phyloP scores from a whole-genome alignment of 2,888 invertebrate genomes.

The Drosophila tripunctata region DNA sequence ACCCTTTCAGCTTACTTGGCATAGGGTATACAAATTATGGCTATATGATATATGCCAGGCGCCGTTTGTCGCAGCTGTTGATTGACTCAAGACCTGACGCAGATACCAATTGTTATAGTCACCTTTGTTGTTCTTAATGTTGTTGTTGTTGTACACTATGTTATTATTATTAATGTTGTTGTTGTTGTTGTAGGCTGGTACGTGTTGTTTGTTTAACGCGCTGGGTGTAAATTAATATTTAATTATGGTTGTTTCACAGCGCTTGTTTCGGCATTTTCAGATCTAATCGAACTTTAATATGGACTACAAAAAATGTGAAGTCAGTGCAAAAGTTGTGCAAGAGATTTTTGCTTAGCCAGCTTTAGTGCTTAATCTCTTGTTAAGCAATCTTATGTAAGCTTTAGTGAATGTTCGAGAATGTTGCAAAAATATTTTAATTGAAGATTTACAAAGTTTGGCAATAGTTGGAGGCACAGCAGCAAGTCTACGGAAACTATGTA shows the following conservation, averaged over 20 bases:
- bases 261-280: slow-evolving; percentile 50
- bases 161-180: slow-evolving; percentile 26
- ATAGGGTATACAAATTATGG: slow-evolving; percentile 56
- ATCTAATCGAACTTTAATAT: slow-evolving; percentile 68
- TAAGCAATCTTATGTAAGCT: slow-evolving; percentile 45
- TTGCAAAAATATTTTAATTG: neutral
- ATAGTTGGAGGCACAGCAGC: too few species aligned
- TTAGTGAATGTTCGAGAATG: neutral
- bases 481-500: too few species aligned
- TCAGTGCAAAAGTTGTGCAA: slow-evolving; percentile 17
- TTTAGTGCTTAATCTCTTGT: slow-evolving; percentile 23
- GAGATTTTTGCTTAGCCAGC: neutral
- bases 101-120: slow-evolving; percentile 58
- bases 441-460: neutral
- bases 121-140: slow-evolving; percentile 29
- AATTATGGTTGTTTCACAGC: slow-evolving; percentile 72
- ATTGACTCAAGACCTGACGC: slow-evolving; percentile 64
- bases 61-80: slow-evolving; percentile 58
- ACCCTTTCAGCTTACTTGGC: neutral
- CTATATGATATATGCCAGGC: slow-evolving; percentile 56
- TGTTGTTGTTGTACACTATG: slow-evolving; percentile 14
- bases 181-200: slow-evolving; percentile 45
- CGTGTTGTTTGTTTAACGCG: slow-evolving; percentile 79
- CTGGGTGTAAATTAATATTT: slow-evolving; percentile 81
- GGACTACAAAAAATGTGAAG: slow-evolving; percentile 47